Evolutionary conservation across 2,797 vertebrate species (phyloP), one percentile per base, ranked within the genome.

Genomic region (Mormyrops boulengeri): DNA sequence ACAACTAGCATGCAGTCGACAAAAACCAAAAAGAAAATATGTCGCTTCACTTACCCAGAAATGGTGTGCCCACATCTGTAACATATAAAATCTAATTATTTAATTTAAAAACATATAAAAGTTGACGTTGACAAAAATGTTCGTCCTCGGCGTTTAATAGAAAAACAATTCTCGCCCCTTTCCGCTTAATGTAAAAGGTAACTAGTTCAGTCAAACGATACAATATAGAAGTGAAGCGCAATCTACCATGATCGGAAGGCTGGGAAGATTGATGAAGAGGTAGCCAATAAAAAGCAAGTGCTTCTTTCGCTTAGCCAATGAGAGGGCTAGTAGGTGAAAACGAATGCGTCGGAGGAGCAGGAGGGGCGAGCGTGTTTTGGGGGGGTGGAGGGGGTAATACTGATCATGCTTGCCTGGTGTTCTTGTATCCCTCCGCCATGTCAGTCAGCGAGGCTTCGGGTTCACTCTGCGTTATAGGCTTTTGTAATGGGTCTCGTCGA

Each of bases 1-100:
- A 89, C 89, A 86, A 87, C 89, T 85, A 26, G 53, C 30, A 57
- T 85, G 82, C 89, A 87, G 60, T 87, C 85, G 93, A 92, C 94
- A 95, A 95, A 93, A 95, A 95, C 94, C 95, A 95, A 95, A 95
- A 94, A 95, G 95, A 95, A 96, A 93, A 94, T 95, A 96, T 95
- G 95, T 94, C 93, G 94, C 93, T 96, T 94, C 94, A 96, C 96
- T 96, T 95, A 97, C 96, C 96, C 91, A 88, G 88, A 92, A 93
- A 93, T 92, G 88, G 91, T 88, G 93, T 82, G 90, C 95, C 95
- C 95, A 95, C 96, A 96, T 96, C 95, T 95, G 95, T 92, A 92
- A 91, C 93, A 89, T 60, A 92, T 92, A 88, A 91, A 93, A 89
- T 88, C 88, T 66, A 62, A 90, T 91, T 90, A 91, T 90, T 89